These are phyloP conservation scores for Metridium senile DNA, from an alignment of 92 coral and sea anemone species.

Conservation along the genomic window DNA sequence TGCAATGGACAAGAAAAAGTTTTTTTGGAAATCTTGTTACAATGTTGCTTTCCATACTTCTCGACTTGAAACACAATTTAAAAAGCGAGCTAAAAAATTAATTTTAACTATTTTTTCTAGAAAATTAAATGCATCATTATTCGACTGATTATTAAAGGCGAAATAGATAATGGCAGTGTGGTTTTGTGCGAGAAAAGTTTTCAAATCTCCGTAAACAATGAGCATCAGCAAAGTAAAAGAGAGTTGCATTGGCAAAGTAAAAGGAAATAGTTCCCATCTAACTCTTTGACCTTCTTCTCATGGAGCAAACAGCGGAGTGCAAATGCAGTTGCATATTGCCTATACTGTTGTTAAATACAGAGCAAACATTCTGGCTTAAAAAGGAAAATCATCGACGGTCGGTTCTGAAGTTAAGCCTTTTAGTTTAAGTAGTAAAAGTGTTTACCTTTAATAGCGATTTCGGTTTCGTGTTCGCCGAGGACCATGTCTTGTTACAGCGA, in stretches of 20 bases:
- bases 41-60: not conserved
- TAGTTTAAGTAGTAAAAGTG: slow-evolving; percentile 19
- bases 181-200: not conserved
- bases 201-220: not conserved
- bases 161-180: not conserved
- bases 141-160: no score
- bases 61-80: no score
- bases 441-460: slow-evolving; percentile 41
- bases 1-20: no score
- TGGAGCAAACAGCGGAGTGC: slow-evolving; percentile 16
- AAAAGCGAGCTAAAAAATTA: no score
- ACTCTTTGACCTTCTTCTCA: slow-evolving; percentile 1
- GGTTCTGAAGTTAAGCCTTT: slow-evolving; percentile 10
- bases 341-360: not conserved
- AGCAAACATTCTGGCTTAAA: not conserved
- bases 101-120: no score
- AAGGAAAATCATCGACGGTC: not conserved
- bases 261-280: not conserved
- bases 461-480: slow-evolving; percentile 40
- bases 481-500: slow-evolving; percentile 87
- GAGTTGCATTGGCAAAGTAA: not conserved
- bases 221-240: not conserved
- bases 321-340: not conserved
- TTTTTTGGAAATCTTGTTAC: not conserved
- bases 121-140: no score